These are phyloP conservation scores for Lipophrys pholis DNA, from an alignment of 2,113 vertebrate species.

Conservation along the genomic window DNA sequence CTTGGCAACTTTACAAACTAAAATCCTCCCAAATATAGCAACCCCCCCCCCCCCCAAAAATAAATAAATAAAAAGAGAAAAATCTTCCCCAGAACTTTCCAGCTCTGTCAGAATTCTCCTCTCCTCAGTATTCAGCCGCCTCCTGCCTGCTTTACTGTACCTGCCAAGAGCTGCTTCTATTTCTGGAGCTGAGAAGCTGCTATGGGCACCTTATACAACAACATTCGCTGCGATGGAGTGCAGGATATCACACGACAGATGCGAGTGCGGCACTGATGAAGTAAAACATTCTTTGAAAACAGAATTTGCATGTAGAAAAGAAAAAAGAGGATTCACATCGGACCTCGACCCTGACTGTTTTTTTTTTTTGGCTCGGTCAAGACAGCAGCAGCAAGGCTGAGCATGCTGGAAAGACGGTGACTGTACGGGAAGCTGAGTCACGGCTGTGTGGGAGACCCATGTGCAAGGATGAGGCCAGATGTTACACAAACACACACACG, in stretches of 20 bases:
- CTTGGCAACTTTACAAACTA: slow-evolving; percentile 13
- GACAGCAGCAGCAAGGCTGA: background rate
- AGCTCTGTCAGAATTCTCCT: slow-evolving; percentile 30
- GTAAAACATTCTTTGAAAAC: slow-evolving; percentile 5
- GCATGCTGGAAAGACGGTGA: slow-evolving; percentile 9
- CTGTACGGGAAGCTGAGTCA: slow-evolving; percentile 21
- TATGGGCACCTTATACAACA: background rate
- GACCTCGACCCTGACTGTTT: background rate
- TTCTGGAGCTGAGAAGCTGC: slow-evolving; percentile 37
- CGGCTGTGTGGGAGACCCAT: slow-evolving; percentile 19
- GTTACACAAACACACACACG: background rate
- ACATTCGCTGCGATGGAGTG: slow-evolving; percentile 6
- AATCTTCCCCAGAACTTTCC: background rate
- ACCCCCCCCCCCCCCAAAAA: too few relatives aligned
- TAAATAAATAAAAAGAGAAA: slow-evolving; percentile 14
- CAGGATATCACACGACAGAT: background rate
- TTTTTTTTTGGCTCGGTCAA: background rate
- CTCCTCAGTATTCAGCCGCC: slow-evolving; percentile 25
- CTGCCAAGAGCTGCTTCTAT: slow-evolving; percentile 55
- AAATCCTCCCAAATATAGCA: background rate
- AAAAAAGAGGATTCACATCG: background rate
- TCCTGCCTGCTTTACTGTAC: slow-evolving; percentile 34
- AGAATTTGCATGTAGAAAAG: too few relatives aligned
- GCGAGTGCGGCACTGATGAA: background rate
- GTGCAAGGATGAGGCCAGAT: slow-evolving; percentile 1